Evolutionary conservation across 2,797 vertebrate species (phyloP).

Genomic region (Perodicticus potto): DNA sequence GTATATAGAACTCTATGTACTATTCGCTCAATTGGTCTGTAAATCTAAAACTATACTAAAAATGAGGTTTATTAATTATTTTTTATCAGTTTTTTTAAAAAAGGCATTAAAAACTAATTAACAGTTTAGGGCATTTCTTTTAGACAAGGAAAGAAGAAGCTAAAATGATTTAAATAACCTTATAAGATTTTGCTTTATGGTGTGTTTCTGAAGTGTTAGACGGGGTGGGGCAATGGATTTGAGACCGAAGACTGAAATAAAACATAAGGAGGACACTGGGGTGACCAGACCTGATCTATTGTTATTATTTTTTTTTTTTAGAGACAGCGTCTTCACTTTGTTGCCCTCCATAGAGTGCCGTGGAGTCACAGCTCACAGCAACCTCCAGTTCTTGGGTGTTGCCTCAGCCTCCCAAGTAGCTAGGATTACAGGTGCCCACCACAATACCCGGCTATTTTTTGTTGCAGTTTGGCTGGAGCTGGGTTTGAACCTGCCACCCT

Average conservation of each 20-base stretch:
- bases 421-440: too few relatives aligned
- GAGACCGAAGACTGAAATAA: not conserved
- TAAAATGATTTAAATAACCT: not conserved
- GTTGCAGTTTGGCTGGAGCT: too few relatives aligned
- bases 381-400: too few relatives aligned
- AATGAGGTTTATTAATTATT: not conserved
- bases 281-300: not conserved
- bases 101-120: constrained; percentile 1
- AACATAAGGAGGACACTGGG: not conserved
- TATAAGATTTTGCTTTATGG: not conserved
- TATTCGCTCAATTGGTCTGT: not conserved
- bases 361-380: too few relatives aligned
- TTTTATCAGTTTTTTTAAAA: not conserved
- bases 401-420: too few relatives aligned
- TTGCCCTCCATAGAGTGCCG: too few relatives aligned
- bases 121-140: not conserved
- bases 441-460: too few relatives aligned
- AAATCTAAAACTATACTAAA: constrained; percentile 21
- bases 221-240: not conserved
- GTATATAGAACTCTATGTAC: not conserved
- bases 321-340: too few relatives aligned
- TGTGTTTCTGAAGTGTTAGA: not conserved
- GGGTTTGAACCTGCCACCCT: too few relatives aligned
- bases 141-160: not conserved
- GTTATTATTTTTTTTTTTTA: not conserved